Percentiles rank a stretch among this genome's conserved stretches.
These are phyloP conservation scores for Hermetia illucens DNA, from an alignment of 1,140 invertebrate genomes.

Conservation along the genomic window DNA sequence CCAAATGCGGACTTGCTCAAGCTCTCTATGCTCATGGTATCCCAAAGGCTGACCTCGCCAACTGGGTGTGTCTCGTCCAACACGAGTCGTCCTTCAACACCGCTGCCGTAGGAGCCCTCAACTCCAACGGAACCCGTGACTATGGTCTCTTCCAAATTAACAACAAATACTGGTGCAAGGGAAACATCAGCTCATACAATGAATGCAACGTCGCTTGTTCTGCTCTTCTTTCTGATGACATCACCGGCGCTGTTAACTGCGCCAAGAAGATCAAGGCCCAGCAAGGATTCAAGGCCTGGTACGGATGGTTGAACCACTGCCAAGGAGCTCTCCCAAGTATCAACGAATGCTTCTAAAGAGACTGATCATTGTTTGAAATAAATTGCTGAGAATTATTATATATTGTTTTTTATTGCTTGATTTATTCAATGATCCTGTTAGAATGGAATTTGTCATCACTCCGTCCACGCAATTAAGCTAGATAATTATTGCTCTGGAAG, in stretches of 20 bases:
- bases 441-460: too few species aligned
- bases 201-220: constrained; percentile 24
- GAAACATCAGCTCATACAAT: constrained; percentile 18
- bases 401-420: too few species aligned
- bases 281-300: constrained; percentile 19
- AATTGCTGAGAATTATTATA: too few species aligned
- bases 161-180: constrained; percentile 27
- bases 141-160: constrained; percentile 30
- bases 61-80: constrained; percentile 14
- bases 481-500: too few species aligned
- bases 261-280: constrained; percentile 16
- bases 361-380: too few species aligned
- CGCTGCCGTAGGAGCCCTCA: constrained; percentile 15
- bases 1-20: constrained; percentile 13
- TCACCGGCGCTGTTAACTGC: constrained; percentile 21
- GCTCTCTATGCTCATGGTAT: constrained; percentile 21
- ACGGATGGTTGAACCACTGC: constrained; percentile 14
- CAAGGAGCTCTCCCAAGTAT: constrained; percentile 15
- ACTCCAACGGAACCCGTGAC: constrained; percentile 21
- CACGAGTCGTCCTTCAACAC: constrained; percentile 22
- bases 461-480: too few species aligned
- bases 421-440: too few species aligned
- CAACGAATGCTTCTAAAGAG: constrained; percentile 15
- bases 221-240: constrained; percentile 18
- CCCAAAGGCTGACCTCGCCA: constrained; percentile 16